Base-by-base conservation (phyloP, 2,113 vertebrate species). In the Thinocorus orbignyianus region DNA sequence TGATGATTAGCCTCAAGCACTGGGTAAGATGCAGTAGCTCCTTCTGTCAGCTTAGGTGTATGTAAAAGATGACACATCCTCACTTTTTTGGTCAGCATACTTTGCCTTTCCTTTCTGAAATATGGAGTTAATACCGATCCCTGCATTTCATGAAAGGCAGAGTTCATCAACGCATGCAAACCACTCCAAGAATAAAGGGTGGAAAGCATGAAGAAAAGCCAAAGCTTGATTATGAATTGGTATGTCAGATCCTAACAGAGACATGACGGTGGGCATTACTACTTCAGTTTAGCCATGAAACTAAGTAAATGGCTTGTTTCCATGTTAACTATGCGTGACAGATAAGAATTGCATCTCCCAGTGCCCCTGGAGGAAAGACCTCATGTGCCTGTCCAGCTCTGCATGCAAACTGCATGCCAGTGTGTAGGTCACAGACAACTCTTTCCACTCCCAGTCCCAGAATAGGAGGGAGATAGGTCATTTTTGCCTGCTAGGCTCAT, bases 1-100 rank as follows among this genome's bases (percentile, higher is more conserved):
- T 3, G 10, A 18, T 9, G 42, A 49, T 44, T 70, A 4, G 0
- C 64, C 30, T 30, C 1, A 0, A 0, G 54, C 23, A 25, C 33
- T 22, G 26, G 6, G 8, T 41, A 55, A 68, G 33, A 16, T 65
- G 49, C 74, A 37, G 60, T 25, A 86, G 17, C n/a, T 88, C 42
- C 60, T 52, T 82, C 70, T 78, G 28, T 31, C 60, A 54, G 37
- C 11, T 51, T 26, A 22, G 30, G 30, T 23, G 7, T 11, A 35
- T 20, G 16, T 77, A 71, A 66, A 83, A 78, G 31, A 42, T 49
- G 39, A 39, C 54, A 51, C 4, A 13, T 46, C 28, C 4, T 0
- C 24, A 6, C 0, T 0, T 6, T 42, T 74, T 58, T 61, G 60
- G 11, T 61, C 48, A 73, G 35, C 5, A 7, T 25, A 16, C 18